Conservation (phyloP, 2,888 invertebrate species). For the Callyntrura sp. region DNA sequence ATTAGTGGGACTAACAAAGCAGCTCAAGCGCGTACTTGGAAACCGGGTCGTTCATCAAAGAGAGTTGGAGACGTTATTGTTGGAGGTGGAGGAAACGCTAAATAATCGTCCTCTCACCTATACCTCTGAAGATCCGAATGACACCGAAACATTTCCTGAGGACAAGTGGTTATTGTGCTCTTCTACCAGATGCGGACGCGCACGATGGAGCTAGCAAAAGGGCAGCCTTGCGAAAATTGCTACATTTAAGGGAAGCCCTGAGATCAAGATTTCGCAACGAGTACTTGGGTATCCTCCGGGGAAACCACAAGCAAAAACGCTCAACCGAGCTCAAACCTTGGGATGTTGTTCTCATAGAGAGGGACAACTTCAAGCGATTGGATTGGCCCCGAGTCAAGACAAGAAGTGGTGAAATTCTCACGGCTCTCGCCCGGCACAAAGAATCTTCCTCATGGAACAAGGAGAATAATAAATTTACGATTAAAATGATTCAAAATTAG, state of each 20-base stretch:
- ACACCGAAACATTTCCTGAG: slow-evolving; percentile 47
- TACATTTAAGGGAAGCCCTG: slow-evolving; percentile 1
- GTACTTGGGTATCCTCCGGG: slow-evolving; percentile 30
- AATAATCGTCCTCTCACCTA: slow-evolving; percentile 46
- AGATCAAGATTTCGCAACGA: slow-evolving; percentile 26
- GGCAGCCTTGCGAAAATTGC: background rate
- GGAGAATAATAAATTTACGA: no score
- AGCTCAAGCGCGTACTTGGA: background rate
- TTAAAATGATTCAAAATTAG: no score
- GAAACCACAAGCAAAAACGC: background rate
- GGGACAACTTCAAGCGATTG: background rate
- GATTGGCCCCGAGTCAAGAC: slow-evolving; percentile 54
- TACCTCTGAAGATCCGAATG: slow-evolving; percentile 25
- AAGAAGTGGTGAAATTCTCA: no score
- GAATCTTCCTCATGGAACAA: no score
- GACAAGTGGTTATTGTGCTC: background rate
- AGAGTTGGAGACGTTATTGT: slow-evolving; percentile 9
- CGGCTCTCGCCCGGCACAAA: no score
- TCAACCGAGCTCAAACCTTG: background rate
- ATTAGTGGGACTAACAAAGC: slow-evolving; percentile 14
- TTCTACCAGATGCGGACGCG: slow-evolving; percentile 23
- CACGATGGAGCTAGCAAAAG: background rate
- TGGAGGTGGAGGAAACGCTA: slow-evolving; percentile 5
- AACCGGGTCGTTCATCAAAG: background rate
- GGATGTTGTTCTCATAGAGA: slow-evolving; percentile 34